A percentile compares a stretch with the other conserved stretches of the same genome.
Conservation (phyloP, 1,140 invertebrate genomes). For the Gryllus bimaculatus region DNA sequence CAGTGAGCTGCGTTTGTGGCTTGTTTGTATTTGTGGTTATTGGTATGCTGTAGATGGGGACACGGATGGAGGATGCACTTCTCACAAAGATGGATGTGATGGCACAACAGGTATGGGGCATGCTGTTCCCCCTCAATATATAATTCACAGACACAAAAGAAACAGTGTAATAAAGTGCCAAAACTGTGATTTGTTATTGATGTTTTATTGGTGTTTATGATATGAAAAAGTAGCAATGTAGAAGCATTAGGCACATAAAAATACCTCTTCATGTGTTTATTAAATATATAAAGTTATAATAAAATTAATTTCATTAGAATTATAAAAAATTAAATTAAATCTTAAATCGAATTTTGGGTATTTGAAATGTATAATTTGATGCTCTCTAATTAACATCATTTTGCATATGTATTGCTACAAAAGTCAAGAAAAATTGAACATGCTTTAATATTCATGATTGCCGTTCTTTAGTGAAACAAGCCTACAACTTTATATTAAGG, state of each 20-base stretch:
- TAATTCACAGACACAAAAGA: background rate
- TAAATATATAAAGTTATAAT: too few species aligned
- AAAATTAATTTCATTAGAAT: too few species aligned
- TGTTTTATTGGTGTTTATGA: background rate
- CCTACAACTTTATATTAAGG: too few species aligned
- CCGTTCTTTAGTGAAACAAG: too few species aligned
- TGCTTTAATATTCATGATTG: too few species aligned
- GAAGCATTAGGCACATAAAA: background rate
- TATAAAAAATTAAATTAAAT: too few species aligned
- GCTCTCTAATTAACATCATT: too few species aligned
- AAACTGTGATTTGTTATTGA: background rate
- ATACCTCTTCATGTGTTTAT: too few species aligned
- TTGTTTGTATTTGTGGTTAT: constrained; percentile 18
- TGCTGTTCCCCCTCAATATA: constrained; percentile 8
- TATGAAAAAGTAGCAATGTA: background rate
- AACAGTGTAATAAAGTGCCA: background rate
- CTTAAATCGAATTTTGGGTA: too few species aligned
- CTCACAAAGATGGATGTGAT: constrained; percentile 78
- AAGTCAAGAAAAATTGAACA: too few species aligned
- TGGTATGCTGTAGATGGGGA: constrained; percentile 39
- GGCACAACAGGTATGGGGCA: constrained; percentile 64
- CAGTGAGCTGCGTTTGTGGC: background rate
- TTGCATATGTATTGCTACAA: too few species aligned
- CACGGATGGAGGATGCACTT: constrained; percentile 69
- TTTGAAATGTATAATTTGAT: too few species aligned